Evolutionary conservation across 1,140 invertebrate genomes (phyloP).

Genomic region (Drosophila tani): DNA sequence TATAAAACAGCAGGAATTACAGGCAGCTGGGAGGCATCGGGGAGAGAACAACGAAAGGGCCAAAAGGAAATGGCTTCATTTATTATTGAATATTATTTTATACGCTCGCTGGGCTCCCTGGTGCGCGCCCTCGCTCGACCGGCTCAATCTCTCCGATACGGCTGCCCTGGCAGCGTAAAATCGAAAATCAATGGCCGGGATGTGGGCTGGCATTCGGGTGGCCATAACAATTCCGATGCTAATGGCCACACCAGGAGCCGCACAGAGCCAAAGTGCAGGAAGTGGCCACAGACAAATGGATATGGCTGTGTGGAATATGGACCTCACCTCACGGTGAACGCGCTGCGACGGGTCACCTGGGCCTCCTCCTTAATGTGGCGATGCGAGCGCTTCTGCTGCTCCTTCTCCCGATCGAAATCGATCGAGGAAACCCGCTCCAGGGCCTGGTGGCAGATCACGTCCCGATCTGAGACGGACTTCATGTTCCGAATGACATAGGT

Average conservation of each 20-base stretch:
- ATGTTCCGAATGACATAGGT: conserved; percentile 96
- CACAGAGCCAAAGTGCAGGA: conserved; percentile 69
- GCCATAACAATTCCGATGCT: conserved; percentile 77
- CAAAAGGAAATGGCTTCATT: conserved; percentile 80
- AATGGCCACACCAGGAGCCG: conserved; percentile 56
- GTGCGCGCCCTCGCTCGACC: conserved; percentile 17
- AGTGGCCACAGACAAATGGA: conserved; percentile 72
- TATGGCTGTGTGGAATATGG: conserved; percentile 15
- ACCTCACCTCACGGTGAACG: conserved; percentile 89
- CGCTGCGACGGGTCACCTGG: conserved; percentile 89
- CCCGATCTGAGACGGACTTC: conserved; percentile 96
- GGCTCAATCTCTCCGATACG: conserved; percentile 20
- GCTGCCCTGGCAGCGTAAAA: conserved; percentile 66
- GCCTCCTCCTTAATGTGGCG: conserved; percentile 87
- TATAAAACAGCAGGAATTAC: conserved; percentile 64
- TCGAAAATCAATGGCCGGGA: conserved; percentile 80
- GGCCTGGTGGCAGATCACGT: conserved; percentile 95
- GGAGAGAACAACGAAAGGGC: conserved; percentile 12
- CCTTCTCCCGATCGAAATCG: conserved; percentile 92
- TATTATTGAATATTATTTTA: conserved; percentile 84
- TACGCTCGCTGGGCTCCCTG: conserved; percentile 61
- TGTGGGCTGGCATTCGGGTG: conserved; percentile 56
- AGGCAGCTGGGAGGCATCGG: conserved; percentile 13
- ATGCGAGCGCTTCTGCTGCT: conserved; percentile 85
- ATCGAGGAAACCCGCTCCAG: conserved; percentile 90